These are phyloP conservation scores for Carlito syrichta DNA, from an alignment of 2,113 vertebrate genomes.

Conservation along the genomic window DNA sequence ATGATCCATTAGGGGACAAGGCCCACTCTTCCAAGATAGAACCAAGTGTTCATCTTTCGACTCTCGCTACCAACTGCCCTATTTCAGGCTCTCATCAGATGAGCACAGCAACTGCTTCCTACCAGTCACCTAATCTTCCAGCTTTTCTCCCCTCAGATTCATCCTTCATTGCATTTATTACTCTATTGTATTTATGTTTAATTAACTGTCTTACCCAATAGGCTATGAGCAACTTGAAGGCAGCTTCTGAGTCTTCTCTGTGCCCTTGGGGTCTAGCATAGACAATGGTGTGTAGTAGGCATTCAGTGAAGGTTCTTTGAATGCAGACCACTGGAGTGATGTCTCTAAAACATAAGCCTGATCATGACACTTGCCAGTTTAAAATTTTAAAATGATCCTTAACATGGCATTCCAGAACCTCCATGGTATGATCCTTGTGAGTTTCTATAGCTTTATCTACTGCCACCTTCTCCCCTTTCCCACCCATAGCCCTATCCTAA, in stretches of 20 bases:
- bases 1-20: background rate
- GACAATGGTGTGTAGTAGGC: background rate
- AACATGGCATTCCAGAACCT: background rate
- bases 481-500: background rate
- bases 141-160: background rate
- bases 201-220: background rate
- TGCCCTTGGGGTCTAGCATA: background rate
- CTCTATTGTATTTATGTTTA: background rate
- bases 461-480: background rate
- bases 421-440: background rate
- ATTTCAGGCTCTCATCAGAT: background rate
- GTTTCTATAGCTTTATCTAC: background rate
- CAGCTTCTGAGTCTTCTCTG: background rate
- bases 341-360: slow-evolving; percentile 21
- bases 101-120: background rate
- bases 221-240: background rate
- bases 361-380: background rate
- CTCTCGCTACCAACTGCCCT: background rate
- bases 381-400: background rate
- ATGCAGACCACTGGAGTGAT: background rate
- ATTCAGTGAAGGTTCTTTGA: background rate
- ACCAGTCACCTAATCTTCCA: background rate
- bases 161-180: background rate
- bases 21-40: background rate
- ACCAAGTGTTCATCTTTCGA: background rate